Evolutionary conservation across 2,113 vertebrate species (phyloP).

Genomic region (Spermophilus dauricus): DNA sequence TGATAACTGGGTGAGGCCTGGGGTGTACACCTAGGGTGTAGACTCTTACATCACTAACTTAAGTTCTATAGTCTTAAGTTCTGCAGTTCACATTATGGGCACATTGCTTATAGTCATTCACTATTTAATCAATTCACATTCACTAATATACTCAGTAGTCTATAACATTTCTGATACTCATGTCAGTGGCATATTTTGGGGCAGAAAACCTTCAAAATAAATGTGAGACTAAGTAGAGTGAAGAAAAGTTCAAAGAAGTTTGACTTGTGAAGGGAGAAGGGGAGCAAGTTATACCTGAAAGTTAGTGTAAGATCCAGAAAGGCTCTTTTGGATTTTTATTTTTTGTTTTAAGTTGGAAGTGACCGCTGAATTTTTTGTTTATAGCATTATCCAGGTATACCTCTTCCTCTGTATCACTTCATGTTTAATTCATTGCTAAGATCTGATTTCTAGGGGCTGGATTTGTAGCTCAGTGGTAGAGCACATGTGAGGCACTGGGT

Average conservation of each 20-base stretch:
- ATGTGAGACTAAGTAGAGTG: not conserved
- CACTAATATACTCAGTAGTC: too few species aligned
- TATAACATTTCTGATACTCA: too few species aligned
- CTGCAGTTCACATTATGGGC: too few species aligned
- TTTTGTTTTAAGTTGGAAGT: constrained; percentile 8
- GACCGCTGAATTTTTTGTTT: not conserved
- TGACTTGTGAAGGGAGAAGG: not conserved
- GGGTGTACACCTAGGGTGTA: too few species aligned
- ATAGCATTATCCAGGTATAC: not conserved
- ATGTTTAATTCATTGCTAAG: not conserved
- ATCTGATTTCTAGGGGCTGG: too few species aligned
- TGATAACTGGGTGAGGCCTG: too few species aligned
- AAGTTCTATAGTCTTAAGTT: too few species aligned
- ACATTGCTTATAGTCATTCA: too few species aligned
- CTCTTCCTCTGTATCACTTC: not conserved
- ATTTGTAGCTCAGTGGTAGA: too few species aligned
- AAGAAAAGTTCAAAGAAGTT: not conserved
- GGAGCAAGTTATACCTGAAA: not conserved
- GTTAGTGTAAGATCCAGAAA: not conserved
- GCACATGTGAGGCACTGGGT: too few species aligned
- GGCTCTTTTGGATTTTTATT: not conserved
- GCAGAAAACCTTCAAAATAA: not conserved
- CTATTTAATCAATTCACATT: too few species aligned
- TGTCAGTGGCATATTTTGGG: not conserved
- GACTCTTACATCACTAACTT: too few species aligned